A percentile compares a stretch with the other conserved stretches of the same genome.
Conservation (phyloP, 2,797 vertebrate species). For the Varecia variegata region DNA sequence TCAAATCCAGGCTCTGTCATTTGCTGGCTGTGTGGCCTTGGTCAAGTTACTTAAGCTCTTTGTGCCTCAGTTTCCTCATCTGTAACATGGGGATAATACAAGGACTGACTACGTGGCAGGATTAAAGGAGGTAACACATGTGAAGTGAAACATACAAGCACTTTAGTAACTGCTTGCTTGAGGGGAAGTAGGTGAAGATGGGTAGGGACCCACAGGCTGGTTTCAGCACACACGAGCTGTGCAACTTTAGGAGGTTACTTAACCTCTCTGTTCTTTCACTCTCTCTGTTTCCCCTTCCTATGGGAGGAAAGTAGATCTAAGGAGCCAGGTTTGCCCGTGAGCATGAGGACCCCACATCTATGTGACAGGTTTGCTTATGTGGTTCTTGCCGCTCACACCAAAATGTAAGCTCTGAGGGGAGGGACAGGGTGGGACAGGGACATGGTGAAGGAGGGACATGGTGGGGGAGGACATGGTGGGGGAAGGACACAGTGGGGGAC, state of each 20-base stretch:
- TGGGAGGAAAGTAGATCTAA: too few relatives aligned
- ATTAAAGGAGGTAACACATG: neutral
- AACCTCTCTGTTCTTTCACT: neutral
- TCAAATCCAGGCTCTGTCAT: neutral
- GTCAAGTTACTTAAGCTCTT: neutral
- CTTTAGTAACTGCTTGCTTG: neutral
- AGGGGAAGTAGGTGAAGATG: neutral
- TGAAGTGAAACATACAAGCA: fast-evolving
- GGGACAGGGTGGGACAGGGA: too few relatives aligned
- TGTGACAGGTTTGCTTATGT: neutral
- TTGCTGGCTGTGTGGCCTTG: neutral
- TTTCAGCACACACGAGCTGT: neutral
- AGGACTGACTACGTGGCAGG: neutral
- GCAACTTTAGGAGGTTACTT: neutral
- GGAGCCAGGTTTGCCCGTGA: too few relatives aligned
- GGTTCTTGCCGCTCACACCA: fast-evolving
- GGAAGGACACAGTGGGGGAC: too few relatives aligned
- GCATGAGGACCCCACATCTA: neutral
- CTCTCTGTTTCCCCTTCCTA: neutral
- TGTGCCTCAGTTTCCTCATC: neutral
- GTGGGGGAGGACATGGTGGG: too few relatives aligned
- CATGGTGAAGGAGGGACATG: too few relatives aligned
- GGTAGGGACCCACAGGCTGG: too few relatives aligned
- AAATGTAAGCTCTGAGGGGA: neutral
- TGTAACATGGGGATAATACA: neutral